A percentile compares a stretch with the other conserved stretches of the same genome.
These are phyloP conservation scores for Zaprionus tsacasi DNA, from an alignment of 1,140 invertebrate genomes.

Conservation along the genomic window DNA sequence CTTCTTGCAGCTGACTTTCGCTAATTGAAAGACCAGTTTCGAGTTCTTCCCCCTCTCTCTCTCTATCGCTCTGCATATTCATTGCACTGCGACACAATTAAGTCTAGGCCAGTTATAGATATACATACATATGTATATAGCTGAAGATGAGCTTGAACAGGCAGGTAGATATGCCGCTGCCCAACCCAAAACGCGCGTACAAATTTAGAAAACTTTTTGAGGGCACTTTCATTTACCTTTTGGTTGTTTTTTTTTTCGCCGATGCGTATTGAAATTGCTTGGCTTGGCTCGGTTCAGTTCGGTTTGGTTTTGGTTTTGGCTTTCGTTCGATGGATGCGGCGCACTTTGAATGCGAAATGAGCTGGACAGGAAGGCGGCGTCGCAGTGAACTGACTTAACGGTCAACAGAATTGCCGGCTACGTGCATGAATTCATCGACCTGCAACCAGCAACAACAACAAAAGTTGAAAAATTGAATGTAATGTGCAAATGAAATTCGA, in stretches of 20 bases:
- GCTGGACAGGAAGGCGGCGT: slow-evolving; percentile 43
- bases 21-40: slow-evolving; percentile 71
- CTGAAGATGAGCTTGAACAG: slow-evolving; percentile 38
- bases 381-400: slow-evolving; percentile 52
- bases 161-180: slow-evolving; percentile 12
- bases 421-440: slow-evolving; percentile 76
- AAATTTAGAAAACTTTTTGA: slow-evolving; percentile 82
- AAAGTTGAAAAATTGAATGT: slow-evolving; percentile 72
- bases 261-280: slow-evolving; percentile 78
- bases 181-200: slow-evolving; percentile 56
- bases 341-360: slow-evolving; percentile 79
- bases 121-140: slow-evolving; percentile 2
- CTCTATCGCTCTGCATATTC: slow-evolving; percentile 38
- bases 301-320: slow-evolving; percentile 57
- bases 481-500: slow-evolving; percentile 77
- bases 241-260: slow-evolving; percentile 59
- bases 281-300: slow-evolving; percentile 57
- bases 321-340: slow-evolving; percentile 79
- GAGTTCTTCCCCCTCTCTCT: slow-evolving; percentile 44
- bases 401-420: slow-evolving; percentile 69
- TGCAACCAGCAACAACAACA: slow-evolving; percentile 38
- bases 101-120: slow-evolving; percentile 41
- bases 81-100: slow-evolving; percentile 78
- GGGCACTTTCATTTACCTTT: slow-evolving; percentile 82
- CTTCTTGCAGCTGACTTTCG: slow-evolving; percentile 66